A percentile compares a stretch with the other conserved stretches of the same genome.
phyloP scores from a whole-genome alignment of 1,140 invertebrate species.

The Protaetia brevitarsis region DNA sequence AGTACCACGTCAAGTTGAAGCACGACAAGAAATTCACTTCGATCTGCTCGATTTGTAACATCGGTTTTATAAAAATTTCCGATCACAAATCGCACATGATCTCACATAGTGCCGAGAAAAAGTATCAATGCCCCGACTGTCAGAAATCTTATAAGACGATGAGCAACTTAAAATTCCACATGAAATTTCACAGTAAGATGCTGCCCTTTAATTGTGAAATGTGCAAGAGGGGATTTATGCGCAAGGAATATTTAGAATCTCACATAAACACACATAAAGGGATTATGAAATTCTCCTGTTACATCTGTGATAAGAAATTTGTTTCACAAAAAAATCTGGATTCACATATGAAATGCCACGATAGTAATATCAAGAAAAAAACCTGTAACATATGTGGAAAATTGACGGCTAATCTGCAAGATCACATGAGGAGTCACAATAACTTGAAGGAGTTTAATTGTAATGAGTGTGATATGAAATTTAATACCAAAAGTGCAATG shows the following conservation, averaged over 20 bases:
- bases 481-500: constrained; percentile 42
- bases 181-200: constrained; percentile 41
- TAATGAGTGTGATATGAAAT: constrained; percentile 37
- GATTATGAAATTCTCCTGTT: constrained; percentile 41
- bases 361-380: constrained; percentile 36
- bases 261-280: constrained; percentile 44
- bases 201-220: constrained; percentile 39
- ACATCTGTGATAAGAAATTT: constrained; percentile 41
- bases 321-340: constrained; percentile 44
- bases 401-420: constrained; percentile 39
- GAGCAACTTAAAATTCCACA: constrained; percentile 46
- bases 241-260: constrained; percentile 44
- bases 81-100: constrained; percentile 44
- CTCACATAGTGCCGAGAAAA: constrained; percentile 42
- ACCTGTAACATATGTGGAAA: constrained; percentile 43
- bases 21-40: constrained; percentile 45
- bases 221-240: constrained; percentile 44
- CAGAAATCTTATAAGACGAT: constrained; percentile 44
- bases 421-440: constrained; percentile 42
- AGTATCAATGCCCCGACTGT: constrained; percentile 42
- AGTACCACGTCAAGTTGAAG: constrained; percentile 42
- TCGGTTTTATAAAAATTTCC: constrained; percentile 44
- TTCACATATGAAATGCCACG: constrained; percentile 43
- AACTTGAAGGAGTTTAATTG: constrained; percentile 44
- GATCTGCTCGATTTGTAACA: constrained; percentile 45